Evolutionary conservation across 2,888 invertebrate genomes (phyloP), one percentile per base, ranked within the genome.

Genomic region (Perdita meconis): DNA sequence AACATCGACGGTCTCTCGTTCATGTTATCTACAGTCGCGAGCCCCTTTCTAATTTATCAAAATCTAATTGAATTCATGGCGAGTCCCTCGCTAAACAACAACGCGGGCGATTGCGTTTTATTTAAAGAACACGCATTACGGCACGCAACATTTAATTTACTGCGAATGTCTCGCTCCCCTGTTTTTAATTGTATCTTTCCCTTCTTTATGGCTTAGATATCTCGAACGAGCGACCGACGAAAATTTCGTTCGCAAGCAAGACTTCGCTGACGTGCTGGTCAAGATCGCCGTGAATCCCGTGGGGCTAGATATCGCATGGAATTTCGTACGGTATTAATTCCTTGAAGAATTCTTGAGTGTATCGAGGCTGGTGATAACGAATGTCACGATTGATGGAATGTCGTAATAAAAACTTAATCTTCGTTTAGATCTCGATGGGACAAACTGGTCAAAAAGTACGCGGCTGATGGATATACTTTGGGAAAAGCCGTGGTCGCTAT

Each of bases 281-380:
- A 84, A 77, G 61, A 70, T 86, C 30, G 86, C 86, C 5, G 34
- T 60, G 26, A 83, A 83, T 80, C 84, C 83, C 3, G 50, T 24
- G 30, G 86, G 86, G 16, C 63, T 84, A 34, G 69, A 79, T 42
- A 51, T 86, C 2, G 84, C 72, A 12, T 86, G 86, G 86, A 13
- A 86, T 51, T 84, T 84, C 51, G 53, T 86, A 22, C 75, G 83
- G 86, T 86, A 75, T 6, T 12, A 40, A 34, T 34, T 64, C 47
- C 6, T 16, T 3, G 0, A 8, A 26, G 12, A 5, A n/a, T 44
- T 19, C n/a, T 10, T 44, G 26, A 12, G 3, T 19, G 2, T 16
- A 36, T 4, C 44, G 16, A 3, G 44, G 12, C 4, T 5, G n/a
- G 8, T n/a, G 12, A 61, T 38, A 55, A 16, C 40, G 16, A 47